Base-by-base conservation (phyloP, 2,888 invertebrate species). In the Netelia virgata region DNA sequence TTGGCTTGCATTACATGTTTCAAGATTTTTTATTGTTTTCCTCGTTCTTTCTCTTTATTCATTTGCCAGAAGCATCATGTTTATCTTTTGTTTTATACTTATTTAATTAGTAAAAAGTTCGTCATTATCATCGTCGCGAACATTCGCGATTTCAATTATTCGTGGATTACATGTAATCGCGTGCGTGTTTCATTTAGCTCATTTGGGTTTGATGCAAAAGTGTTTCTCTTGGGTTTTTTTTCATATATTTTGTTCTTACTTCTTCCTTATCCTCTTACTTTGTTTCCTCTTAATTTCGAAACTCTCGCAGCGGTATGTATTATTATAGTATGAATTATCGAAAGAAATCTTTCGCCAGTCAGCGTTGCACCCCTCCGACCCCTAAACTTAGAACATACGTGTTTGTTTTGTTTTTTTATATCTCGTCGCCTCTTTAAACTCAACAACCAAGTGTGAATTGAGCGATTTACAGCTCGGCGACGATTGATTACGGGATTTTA, bases 31-130 rank as follows among this genome's bases (percentile, higher is more conserved):
- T n/a, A n/a, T n/a, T n/a, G n/a, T n/a, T 87, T 87, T 86, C 82
- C 84, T 87, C 86, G 10, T 63, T 59, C 41, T 20, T 55, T 76
- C 41, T 18, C n/a, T 70, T 55, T 72, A 47, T 83, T 92, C 90
- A 90, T 91, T 91, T 88, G 90, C 88, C 91, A 92, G 90, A 92
- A 92, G 91, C 92, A 89, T 92, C 87, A 87, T 88, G 90, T 90
- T 88, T 87, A 86, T 87, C 83, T 86, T 36, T 36, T 86, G 64
- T 70, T 74, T 18, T 68, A 79, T 83, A 72, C 70, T 86, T 74
- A 85, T 78, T 75, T 89, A 90, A 90, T 91, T 89, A 91, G 90
- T 92, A 92, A 93, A 93, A 93, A 93, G 90, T 89, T 92, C 86
- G 88, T 91, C 89, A 80, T 85, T 88, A 89, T 83, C 72, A 61